Evolutionary conservation across 2,113 vertebrate species (phyloP).

Genomic region (Scomber japonicus): DNA sequence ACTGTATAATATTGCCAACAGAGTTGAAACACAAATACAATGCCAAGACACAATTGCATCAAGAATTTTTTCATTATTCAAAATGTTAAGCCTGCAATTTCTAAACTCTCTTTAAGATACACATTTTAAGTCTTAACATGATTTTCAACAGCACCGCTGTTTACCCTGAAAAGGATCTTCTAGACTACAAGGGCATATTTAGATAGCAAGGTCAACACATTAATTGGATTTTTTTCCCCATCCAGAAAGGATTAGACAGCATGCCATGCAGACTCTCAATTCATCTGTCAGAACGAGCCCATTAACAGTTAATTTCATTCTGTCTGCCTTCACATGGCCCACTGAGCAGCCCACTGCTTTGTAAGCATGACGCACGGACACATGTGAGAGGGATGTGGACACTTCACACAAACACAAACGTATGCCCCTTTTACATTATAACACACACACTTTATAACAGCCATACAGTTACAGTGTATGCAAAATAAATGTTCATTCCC

Average conservation of each 20-base stretch:
- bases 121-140: conserved; percentile 31
- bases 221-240: conserved; percentile 75
- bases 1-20: conserved; percentile 57
- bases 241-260: conserved; percentile 70
- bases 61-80: conserved; percentile 24
- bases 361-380: conserved; percentile 50
- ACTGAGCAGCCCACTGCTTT: conserved; percentile 54
- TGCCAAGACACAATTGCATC: conserved; percentile 46
- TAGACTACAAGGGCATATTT: conserved; percentile 67
- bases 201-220: conserved; percentile 72
- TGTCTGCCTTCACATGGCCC: conserved; percentile 68
- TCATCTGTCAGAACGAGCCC: conserved; percentile 68
- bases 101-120: conserved; percentile 27
- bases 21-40: conserved; percentile 37
- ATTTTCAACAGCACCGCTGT: conserved; percentile 42
- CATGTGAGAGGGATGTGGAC: conserved; percentile 9
- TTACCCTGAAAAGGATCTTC: conserved; percentile 49
- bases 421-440: neutral
- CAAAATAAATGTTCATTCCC: neutral
- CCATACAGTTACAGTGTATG: neutral
- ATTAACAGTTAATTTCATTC: conserved; percentile 79
- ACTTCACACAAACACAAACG: neutral
- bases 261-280: conserved; percentile 59
- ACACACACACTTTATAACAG: neutral
- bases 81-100: conserved; percentile 8